Evolutionary conservation across 2,113 vertebrate genomes (phyloP).

Genomic region (Pelusios castaneus): DNA sequence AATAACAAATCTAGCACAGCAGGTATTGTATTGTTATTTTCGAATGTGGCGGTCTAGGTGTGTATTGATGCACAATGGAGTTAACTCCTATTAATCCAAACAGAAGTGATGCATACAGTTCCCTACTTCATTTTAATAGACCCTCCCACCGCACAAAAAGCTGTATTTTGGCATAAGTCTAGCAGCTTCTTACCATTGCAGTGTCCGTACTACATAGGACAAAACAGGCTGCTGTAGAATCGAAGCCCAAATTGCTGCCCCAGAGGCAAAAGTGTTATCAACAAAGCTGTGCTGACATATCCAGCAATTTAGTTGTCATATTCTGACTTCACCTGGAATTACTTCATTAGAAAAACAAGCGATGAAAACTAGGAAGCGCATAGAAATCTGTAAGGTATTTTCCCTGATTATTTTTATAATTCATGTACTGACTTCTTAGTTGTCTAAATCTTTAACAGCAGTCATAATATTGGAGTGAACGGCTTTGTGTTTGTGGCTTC

Average conservation of each 20-base stretch:
- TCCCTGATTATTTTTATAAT: fast-evolving
- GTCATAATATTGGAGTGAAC: fast-evolving
- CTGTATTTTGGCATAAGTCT: background rate
- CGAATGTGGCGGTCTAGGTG: background rate
- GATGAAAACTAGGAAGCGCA: fast-evolving
- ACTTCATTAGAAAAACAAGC: background rate
- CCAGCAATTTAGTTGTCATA: fast-evolving
- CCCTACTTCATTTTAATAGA: background rate
- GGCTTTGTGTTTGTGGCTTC: background rate
- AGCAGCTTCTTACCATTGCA: background rate
- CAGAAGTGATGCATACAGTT: background rate
- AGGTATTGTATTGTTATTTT: background rate
- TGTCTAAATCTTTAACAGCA: background rate
- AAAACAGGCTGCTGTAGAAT: background rate
- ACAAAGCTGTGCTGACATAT: no score
- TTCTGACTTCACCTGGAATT: background rate
- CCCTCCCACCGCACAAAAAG: background rate
- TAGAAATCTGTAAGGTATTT: fast-evolving
- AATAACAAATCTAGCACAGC: background rate
- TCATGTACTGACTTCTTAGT: background rate
- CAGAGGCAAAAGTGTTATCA: background rate
- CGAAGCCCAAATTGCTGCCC: background rate
- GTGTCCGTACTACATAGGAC: background rate
- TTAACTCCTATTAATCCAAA: background rate
- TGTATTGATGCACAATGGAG: fast-evolving